These are phyloP conservation scores for Antrozous pallidus DNA, from an alignment of 2,797 vertebrate species.

Conservation along the genomic window DNA sequence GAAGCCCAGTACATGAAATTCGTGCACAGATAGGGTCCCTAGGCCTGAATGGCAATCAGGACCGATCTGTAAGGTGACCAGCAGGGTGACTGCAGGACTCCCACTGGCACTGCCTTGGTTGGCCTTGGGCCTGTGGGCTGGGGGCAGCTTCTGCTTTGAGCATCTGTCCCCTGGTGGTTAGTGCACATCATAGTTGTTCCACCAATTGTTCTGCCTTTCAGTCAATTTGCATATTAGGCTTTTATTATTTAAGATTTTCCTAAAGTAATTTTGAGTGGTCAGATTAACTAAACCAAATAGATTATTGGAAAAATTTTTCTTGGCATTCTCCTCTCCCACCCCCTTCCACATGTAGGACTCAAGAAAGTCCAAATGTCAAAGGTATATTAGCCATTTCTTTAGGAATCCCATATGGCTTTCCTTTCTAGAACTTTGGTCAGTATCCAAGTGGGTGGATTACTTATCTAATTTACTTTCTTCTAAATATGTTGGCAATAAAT, in stretches of 20 bases:
- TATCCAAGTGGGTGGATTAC: neutral
- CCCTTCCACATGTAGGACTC: neutral
- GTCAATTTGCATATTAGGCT: too few species aligned
- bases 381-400: neutral
- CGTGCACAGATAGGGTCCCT: too few species aligned
- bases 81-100: too few species aligned
- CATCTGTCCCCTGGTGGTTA: too few species aligned
- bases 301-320: neutral
- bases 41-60: too few species aligned
- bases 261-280: conserved; percentile 12
- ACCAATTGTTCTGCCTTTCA: too few species aligned
- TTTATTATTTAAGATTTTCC: neutral
- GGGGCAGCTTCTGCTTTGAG: too few species aligned
- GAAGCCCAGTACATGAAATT: too few species aligned
- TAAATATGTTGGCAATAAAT: neutral
- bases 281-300: conserved; percentile 14
- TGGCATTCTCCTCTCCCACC: neutral
- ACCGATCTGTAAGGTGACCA: too few species aligned
- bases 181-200: too few species aligned
- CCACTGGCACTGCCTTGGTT: too few species aligned
- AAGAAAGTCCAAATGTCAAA: neutral
- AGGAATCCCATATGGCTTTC: neutral
- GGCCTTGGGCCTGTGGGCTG: too few species aligned
- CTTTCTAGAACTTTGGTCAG: neutral
- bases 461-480: neutral